A percentile compares a stretch with the other conserved stretches of the same genome.
Conservation (phyloP, 2,113 vertebrate species). For the Trichomycterus rosablanca region DNA sequence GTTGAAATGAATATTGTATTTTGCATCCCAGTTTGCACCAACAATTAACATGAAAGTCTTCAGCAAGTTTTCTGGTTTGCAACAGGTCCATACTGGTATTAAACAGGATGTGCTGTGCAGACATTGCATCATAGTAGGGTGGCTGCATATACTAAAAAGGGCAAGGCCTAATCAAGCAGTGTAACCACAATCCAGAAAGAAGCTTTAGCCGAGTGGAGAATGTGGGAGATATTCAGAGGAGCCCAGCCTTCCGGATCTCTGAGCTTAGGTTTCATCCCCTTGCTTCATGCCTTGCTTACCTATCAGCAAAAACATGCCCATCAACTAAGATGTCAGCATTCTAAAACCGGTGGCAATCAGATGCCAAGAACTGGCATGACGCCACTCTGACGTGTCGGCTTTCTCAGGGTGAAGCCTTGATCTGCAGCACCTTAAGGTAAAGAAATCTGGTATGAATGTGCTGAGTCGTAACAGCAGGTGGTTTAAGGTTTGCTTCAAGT, state of each 20-base stretch:
- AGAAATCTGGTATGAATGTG: constrained; percentile 19
- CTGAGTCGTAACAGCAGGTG: constrained; percentile 33
- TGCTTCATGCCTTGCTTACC: constrained; percentile 47
- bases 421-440: constrained; percentile 28
- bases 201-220: constrained; percentile 16
- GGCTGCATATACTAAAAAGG: constrained; percentile 58
- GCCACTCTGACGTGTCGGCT: constrained; percentile 48
- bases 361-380: constrained; percentile 54
- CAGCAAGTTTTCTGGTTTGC: background rate
- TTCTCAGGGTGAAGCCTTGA: constrained; percentile 48
- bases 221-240: constrained; percentile 57
- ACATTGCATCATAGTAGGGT: constrained; percentile 22
- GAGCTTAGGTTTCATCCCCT: constrained; percentile 56
- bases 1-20: too few relatives aligned
- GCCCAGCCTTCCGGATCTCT: constrained; percentile 56
- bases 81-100: constrained; percentile 38
- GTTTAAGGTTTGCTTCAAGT: constrained; percentile 1
- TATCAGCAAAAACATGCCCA: constrained; percentile 64
- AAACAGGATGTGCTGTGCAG: constrained; percentile 44
- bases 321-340: constrained; percentile 64
- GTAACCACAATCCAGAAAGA: constrained; percentile 56
- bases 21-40: too few relatives aligned
- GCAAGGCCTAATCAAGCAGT: constrained; percentile 59
- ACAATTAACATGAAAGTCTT: background rate
- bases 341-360: constrained; percentile 69